These are phyloP conservation scores for Catocala fraxini DNA, from an alignment of 2,888 invertebrate species.

Conservation along the genomic window DNA sequence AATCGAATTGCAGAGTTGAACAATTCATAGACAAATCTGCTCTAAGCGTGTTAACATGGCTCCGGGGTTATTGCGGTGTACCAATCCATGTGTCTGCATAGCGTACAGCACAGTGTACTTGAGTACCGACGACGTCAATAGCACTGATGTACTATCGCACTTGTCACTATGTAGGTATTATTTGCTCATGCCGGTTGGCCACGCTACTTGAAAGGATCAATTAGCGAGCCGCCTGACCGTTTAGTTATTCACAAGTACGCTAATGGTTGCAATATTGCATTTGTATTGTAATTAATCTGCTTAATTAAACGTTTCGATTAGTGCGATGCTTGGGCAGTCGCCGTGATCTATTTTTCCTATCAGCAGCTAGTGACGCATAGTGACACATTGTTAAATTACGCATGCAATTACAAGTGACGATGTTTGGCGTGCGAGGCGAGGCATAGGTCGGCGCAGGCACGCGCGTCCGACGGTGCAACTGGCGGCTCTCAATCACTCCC, in stretches of 20 bases:
- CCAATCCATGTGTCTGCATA: slow-evolving; percentile 65
- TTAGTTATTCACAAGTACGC: slow-evolving; percentile 50
- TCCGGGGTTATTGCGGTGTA: slow-evolving; percentile 77
- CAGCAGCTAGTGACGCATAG: slow-evolving; percentile 52
- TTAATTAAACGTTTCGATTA: slow-evolving; percentile 55
- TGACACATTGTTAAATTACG: slow-evolving; percentile 75
- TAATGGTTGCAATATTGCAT: slow-evolving; percentile 44
- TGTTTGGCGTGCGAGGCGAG: slow-evolving; percentile 75
- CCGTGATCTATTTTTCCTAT: slow-evolving; percentile 50
- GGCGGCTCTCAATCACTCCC: slow-evolving; percentile 77
- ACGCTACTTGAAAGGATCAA: slow-evolving; percentile 61
- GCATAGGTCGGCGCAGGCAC: slow-evolving; percentile 71
- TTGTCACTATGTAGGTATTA: slow-evolving; percentile 31
- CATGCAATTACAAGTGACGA: slow-evolving; percentile 78
- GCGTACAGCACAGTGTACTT: slow-evolving; percentile 48
- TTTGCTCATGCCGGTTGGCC: slow-evolving; percentile 50
- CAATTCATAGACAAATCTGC: slow-evolving; percentile 84
- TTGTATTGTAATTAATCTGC: slow-evolving; percentile 58
- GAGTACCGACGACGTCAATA: slow-evolving; percentile 20
- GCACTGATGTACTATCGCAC: slow-evolving; percentile 26
- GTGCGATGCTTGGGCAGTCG: slow-evolving; percentile 37
- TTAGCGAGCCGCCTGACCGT: slow-evolving; percentile 53
- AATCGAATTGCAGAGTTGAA: slow-evolving; percentile 73
- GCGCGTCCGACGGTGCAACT: slow-evolving; percentile 65
- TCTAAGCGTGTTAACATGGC: slow-evolving; percentile 82